These are phyloP conservation scores for Uria aalge DNA, from an alignment of 2,113 vertebrate species.

Conservation along the genomic window DNA sequence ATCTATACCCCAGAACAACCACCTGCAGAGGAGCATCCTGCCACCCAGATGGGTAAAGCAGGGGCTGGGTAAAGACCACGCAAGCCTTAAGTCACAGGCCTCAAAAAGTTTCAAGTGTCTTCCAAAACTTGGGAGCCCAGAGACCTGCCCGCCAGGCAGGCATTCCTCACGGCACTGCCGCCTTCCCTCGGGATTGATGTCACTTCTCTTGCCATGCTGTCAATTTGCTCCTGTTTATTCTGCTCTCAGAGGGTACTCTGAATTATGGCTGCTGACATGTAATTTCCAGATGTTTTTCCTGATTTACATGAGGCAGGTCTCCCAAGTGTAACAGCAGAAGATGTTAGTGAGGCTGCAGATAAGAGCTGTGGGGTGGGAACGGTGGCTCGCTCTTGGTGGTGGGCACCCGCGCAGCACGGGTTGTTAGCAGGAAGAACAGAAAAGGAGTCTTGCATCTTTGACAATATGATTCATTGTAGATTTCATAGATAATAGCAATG, in stretches of 20 bases:
- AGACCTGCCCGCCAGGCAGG: neutral
- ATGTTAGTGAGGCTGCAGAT: neutral
- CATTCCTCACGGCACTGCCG: rapidly evolving
- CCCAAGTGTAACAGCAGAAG: neutral
- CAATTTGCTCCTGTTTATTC: neutral
- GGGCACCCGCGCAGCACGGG: neutral
- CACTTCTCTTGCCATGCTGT: neutral
- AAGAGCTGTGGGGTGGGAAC: neutral
- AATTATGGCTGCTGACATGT: neutral
- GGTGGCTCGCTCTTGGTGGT: neutral
- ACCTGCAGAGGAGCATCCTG: neutral
- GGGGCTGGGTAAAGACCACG: too few relatives aligned
- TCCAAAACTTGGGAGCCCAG: neutral
- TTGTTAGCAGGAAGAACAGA: neutral
- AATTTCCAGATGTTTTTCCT: neutral
- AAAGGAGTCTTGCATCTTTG: rapidly evolving
- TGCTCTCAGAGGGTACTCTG: neutral
- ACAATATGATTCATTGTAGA: neutral
- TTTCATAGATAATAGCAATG: neutral
- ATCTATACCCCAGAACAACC: neutral
- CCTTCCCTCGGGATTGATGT: neutral
- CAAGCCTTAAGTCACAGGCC: neutral
- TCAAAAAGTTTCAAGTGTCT: neutral
- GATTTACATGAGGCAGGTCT: neutral
- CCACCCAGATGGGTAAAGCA: neutral